Percentiles rank a stretch among this genome's conserved stretches.
Conservation (phyloP, 2,888 invertebrate species). For the Athalia circularis region DNA sequence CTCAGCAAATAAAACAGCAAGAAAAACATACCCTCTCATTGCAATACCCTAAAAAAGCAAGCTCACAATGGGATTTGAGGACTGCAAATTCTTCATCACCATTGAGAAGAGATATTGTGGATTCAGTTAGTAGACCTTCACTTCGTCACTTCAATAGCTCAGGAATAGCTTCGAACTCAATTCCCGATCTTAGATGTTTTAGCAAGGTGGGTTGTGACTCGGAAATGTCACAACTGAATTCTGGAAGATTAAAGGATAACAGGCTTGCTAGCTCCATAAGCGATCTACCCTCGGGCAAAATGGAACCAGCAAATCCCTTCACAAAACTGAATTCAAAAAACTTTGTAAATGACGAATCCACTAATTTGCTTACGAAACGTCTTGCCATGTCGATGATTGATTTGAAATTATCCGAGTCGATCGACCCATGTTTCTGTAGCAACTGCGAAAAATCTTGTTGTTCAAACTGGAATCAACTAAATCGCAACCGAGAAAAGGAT, state of each 20-base stretch:
- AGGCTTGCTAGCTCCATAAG: conserved; percentile 16
- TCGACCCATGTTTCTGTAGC: conserved; percentile 5
- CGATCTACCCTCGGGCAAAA: conserved; percentile 25
- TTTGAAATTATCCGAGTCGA: conserved; percentile 36
- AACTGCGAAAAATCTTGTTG: background rate
- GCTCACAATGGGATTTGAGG: conserved; percentile 37
- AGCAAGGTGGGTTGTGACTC: background rate
- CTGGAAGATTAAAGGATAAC: background rate
- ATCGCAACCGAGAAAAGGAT: background rate
- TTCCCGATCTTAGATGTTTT: conserved; percentile 38
- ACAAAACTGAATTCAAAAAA: conserved; percentile 37
- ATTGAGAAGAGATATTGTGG: background rate
- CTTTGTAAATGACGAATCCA: conserved; percentile 11
- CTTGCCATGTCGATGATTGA: conserved; percentile 39
- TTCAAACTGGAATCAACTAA: background rate
- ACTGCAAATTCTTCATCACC: conserved; percentile 6
- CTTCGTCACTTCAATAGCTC: background rate
- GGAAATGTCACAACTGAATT: background rate
- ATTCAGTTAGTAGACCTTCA: background rate
- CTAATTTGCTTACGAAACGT: conserved; percentile 23
- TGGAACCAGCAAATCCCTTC: conserved; percentile 10
- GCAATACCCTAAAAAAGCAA: conserved; percentile 28
- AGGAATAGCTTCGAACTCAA: conserved; percentile 31
- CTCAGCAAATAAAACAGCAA: conserved; percentile 3
- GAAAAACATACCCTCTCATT: background rate